These are phyloP conservation scores for Drosophila hamatofila DNA, from an alignment of 2,888 invertebrate species.

Conservation along the genomic window DNA sequence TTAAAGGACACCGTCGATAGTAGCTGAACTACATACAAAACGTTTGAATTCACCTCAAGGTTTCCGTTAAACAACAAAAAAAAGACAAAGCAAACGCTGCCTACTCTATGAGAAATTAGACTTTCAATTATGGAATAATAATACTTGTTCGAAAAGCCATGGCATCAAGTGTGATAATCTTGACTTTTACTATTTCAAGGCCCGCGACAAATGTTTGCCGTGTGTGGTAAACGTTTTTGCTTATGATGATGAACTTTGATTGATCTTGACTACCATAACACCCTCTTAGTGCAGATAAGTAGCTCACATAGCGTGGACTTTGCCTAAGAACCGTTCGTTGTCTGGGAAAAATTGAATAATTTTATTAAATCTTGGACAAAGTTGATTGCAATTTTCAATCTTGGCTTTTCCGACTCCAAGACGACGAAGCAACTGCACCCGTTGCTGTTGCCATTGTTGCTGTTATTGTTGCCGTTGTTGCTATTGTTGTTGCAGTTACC, in stretches of 20 bases:
- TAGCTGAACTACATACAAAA: not conserved
- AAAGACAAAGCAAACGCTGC: not conserved
- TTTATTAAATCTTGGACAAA: conserved; percentile 71
- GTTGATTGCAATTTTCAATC: conserved; percentile 67
- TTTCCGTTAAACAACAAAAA: not conserved
- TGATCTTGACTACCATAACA: conserved; percentile 14
- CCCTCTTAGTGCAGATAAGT: not conserved
- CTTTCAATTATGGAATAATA: not conserved
- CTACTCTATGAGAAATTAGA: not conserved
- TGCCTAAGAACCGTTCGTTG: conserved; percentile 10
- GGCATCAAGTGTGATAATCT: not conserved
- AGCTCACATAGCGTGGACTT: not conserved
- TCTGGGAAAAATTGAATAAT: conserved; percentile 55
- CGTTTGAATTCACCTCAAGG: not conserved
- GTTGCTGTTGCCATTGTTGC: conserved; percentile 36
- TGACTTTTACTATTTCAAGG: conserved; percentile 2
- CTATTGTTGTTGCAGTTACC: conserved; percentile 34
- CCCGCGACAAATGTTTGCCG: not conserved
- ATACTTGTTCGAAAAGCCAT: not conserved
- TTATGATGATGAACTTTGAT: conserved; percentile 16
- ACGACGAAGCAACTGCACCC: conserved; percentile 63
- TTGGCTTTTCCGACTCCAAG: conserved; percentile 40
- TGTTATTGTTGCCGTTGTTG: conserved; percentile 25
- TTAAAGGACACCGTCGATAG: conserved; percentile 10
- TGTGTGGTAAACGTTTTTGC: not conserved